phyloP scores from a whole-genome alignment of 2,113 vertebrate species.

The Cryptotis parvus region DNA sequence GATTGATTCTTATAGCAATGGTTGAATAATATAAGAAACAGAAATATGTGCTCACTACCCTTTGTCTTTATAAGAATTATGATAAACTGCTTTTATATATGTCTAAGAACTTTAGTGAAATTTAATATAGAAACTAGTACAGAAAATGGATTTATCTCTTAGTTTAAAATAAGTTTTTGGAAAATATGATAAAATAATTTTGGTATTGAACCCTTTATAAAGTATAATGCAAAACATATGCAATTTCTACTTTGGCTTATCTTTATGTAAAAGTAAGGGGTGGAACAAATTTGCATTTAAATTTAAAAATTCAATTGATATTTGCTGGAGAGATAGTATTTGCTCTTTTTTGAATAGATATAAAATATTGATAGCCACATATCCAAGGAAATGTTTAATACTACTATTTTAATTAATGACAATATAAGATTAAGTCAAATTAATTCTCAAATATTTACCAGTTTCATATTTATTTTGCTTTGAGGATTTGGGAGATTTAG shows the following conservation, averaged over 20 bases:
- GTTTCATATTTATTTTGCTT: slow-evolving; percentile 68
- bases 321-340: slow-evolving; percentile 80
- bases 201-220: slow-evolving; percentile 43
- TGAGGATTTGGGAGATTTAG: slow-evolving; percentile 61
- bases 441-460: slow-evolving; percentile 71
- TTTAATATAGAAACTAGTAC: slow-evolving; percentile 59
- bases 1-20: background rate
- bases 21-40: background rate
- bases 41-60: no score
- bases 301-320: slow-evolving; percentile 84
- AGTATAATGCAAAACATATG: slow-evolving; percentile 35
- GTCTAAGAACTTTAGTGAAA: slow-evolving; percentile 55
- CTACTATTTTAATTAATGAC: slow-evolving; percentile 81
- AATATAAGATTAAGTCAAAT: slow-evolving; percentile 75
- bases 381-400: slow-evolving; percentile 77
- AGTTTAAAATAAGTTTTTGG: slow-evolving; percentile 54
- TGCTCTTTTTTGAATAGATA: slow-evolving; percentile 82
- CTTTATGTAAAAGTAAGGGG: slow-evolving; percentile 77
- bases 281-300: slow-evolving; percentile 85
- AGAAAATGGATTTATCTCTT: slow-evolving; percentile 57
- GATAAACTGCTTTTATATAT: slow-evolving; percentile 35
- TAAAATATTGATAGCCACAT: slow-evolving; percentile 84
- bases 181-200: slow-evolving; percentile 64
- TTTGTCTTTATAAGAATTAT: background rate
- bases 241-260: slow-evolving; percentile 64